A percentile compares a stretch with the other conserved stretches of the same genome.
phyloP scores from a whole-genome alignment of 2,888 invertebrate genomes.

The Agrypnus murinus region DNA sequence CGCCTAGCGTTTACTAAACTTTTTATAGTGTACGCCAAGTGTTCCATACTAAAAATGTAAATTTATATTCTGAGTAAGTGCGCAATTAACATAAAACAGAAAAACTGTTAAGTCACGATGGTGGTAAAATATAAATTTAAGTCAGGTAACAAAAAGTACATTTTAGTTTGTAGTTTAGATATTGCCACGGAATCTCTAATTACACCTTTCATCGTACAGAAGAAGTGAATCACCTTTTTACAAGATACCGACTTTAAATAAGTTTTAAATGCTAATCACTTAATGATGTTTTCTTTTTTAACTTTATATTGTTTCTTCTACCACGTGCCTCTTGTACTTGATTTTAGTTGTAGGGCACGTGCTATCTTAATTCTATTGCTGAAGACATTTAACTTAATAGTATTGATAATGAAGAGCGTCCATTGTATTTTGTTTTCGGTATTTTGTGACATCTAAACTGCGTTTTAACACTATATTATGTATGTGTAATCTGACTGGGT shows the following conservation, averaged over 20 bases:
- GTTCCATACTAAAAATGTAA: conserved; percentile 12
- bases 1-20: not conserved
- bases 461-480: too few species aligned
- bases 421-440: too few species aligned
- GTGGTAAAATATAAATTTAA: conserved; percentile 53
- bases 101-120: conserved; percentile 39
- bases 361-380: not conserved
- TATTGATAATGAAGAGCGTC: too few species aligned
- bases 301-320: conserved; percentile 47
- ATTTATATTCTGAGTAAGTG: conserved; percentile 40
- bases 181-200: conserved; percentile 54
- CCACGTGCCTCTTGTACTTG: conserved; percentile 39
- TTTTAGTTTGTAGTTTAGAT: conserved; percentile 49
- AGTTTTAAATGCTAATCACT: conserved; percentile 47
- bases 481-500: too few species aligned
- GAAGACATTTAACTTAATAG: too few species aligned
- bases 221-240: conserved; percentile 63
- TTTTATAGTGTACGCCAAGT: not conserved
- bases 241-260: conserved; percentile 52
- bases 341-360: conserved; percentile 17
- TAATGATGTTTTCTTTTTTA: conserved; percentile 28
- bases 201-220: conserved; percentile 44
- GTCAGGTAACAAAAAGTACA: conserved; percentile 49
- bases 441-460: too few species aligned
- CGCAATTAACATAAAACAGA: conserved; percentile 49